Evolutionary conservation across 2,797 vertebrate species (phyloP), one percentile per base, ranked within the genome.

Genomic region (Sciaenops ocellatus): DNA sequence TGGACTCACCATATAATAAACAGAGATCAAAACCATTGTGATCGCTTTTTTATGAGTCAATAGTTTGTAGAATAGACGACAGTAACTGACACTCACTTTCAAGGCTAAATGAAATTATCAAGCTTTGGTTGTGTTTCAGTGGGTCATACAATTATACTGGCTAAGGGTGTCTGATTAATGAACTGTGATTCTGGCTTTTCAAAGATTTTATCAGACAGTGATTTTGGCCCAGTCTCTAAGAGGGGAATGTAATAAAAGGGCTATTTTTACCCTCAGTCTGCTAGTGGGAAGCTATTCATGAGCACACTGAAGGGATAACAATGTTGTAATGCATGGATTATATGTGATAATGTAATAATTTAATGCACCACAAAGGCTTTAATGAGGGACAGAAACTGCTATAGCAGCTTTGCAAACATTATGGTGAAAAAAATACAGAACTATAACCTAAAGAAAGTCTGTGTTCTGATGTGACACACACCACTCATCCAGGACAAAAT

Each of bases 251-350:
- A 73, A 84, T 82, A 79, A 80, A 22, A 59, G 73, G 57, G 74
- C 77, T 85, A 78, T 84, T 88, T 86, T 86, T 81, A 78, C 47
- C 76, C 77, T 78, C 60, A 64, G 59, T 42, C 71, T 78, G 83
- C 73, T 80, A 83, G 77, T 9, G 2, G 75, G 73, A 85, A 78
- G 82, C 80, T 90, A 86, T 87, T 89, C 78, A 77, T 77, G 73
- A 79, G 79, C 55, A 74, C 64, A 69, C 41, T 87, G 61, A 79
- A 74, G 76, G 70, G 82, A 87, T 87, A 86, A 85, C 73, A 83
- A 67, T 78, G 79, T 41, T 55, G 67, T 76, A 74, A 85, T 85
- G 74, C 51, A 26, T 71, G 80, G 54, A 86, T 88, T 84, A 79
- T 85, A 51, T 26, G 65, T 76, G 79, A 83, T 87, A 81, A 89